Evolutionary conservation across 2,113 vertebrate species (phyloP).

Genomic region (Peromyscus leucopus): DNA sequence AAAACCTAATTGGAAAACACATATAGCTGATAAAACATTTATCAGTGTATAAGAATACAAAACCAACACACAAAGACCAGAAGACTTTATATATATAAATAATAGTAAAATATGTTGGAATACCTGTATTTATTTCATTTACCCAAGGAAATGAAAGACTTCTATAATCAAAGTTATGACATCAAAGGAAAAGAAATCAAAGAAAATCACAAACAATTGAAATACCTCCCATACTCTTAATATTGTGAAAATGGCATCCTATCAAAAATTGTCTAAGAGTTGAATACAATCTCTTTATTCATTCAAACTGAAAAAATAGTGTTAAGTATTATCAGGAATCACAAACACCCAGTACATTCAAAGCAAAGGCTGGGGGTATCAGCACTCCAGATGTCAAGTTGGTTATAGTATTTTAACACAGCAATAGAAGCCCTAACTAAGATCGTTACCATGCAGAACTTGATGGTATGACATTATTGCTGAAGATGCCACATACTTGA

Average conservation of each 20-base stretch:
- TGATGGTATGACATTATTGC: background rate
- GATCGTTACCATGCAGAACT: background rate
- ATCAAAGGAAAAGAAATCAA: background rate
- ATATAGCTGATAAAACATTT: background rate
- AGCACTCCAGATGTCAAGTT: background rate
- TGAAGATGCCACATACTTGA: background rate
- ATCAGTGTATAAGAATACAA: background rate
- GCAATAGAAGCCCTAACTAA: background rate
- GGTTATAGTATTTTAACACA: background rate
- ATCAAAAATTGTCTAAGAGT: background rate
- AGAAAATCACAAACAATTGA: too few species aligned
- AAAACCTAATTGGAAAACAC: background rate
- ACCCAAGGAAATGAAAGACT: background rate
- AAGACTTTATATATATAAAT: background rate
- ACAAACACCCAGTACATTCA: background rate
- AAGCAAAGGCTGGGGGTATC: background rate
- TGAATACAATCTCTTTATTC: background rate
- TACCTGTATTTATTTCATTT: background rate
- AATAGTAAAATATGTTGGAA: background rate
- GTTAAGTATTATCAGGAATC: background rate
- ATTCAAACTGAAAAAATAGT: background rate
- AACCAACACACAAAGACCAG: background rate
- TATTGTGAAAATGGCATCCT: background rate
- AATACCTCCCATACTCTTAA: background rate
- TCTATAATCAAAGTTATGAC: background rate